phyloP scores from a whole-genome alignment of 1,140 invertebrate genomes.

The Leptopilina clavipes region DNA sequence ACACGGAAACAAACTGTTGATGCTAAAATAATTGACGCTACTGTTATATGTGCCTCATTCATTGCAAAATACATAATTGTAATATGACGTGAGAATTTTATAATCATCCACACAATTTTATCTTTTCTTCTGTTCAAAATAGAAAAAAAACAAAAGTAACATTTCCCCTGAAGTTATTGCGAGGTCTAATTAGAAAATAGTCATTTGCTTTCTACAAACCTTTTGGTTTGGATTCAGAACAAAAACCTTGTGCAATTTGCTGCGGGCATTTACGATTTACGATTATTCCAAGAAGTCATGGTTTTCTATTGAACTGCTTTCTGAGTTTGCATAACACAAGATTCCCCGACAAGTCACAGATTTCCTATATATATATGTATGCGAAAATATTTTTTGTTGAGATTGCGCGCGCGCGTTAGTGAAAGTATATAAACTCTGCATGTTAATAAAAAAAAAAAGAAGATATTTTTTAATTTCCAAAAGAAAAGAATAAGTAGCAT shows the following conservation, averaged over 20 bases:
- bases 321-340: conserved; percentile 19
- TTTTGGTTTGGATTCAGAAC: conserved; percentile 6
- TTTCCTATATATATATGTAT: neutral
- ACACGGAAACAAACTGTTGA: too few relatives aligned
- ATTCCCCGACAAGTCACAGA: neutral
- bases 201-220: conserved; percentile 23
- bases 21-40: too few relatives aligned
- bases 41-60: too few relatives aligned
- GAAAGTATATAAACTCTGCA: too few relatives aligned
- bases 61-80: too few relatives aligned
- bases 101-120: neutral
- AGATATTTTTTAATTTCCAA: too few relatives aligned
- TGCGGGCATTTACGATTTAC: conserved; percentile 2
- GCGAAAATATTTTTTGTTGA: too few relatives aligned
- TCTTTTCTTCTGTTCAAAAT: neutral
- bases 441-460: too few relatives aligned
- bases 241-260: conserved; percentile 2
- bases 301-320: conserved; percentile 12
- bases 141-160: neutral
- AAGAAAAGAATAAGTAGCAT: neutral
- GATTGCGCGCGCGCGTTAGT: too few relatives aligned
- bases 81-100: neutral
- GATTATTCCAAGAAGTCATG: conserved; percentile 10
- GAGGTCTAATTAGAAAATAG: conserved; percentile 22
- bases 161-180: neutral